A percentile compares a stretch with the other conserved stretches of the same genome.
phyloP scores from a whole-genome alignment of 2,888 invertebrate genomes.

The Chrysolina haemoptera region DNA sequence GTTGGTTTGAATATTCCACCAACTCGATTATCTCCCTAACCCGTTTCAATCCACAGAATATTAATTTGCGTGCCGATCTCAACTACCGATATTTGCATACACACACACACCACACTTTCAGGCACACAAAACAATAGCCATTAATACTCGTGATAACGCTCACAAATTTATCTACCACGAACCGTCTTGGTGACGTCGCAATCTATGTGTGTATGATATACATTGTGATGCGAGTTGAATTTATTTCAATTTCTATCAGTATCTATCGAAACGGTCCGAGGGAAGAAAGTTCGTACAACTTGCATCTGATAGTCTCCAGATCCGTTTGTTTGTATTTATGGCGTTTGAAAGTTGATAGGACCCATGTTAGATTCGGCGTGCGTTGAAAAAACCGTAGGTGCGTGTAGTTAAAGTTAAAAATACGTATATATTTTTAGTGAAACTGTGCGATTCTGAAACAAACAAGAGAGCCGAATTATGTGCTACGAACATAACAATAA shows the following conservation, averaged over 20 bases:
- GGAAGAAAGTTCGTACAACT: conserved; percentile 21
- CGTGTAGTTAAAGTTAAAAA: conserved; percentile 16
- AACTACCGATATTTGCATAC: not conserved
- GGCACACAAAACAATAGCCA: conserved; percentile 8
- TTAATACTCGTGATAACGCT: conserved; percentile 28
- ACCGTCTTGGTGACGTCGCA: conserved; percentile 28
- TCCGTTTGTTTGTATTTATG: conserved; percentile 14
- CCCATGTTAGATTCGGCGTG: not conserved
- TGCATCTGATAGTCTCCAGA: not conserved
- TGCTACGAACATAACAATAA: not conserved
- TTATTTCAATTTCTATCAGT: conserved; percentile 16
- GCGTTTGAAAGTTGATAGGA: conserved; percentile 3
- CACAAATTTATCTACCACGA: conserved; percentile 30
- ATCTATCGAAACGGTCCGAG: conserved; percentile 7
- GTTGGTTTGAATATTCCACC: too few relatives aligned
- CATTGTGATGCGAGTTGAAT: conserved; percentile 24
- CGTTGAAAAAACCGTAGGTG: conserved; percentile 2
- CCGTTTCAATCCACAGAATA: not conserved
- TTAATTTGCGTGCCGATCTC: not conserved
- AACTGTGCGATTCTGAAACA: not conserved
- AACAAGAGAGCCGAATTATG: not conserved
- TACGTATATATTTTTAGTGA: conserved; percentile 6
- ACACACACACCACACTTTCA: not conserved
- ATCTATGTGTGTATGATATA: conserved; percentile 9
- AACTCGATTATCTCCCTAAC: too few relatives aligned